Evolutionary conservation across 2,797 vertebrate genomes (phyloP).

Genomic region (Macropus fuliginosus): DNA sequence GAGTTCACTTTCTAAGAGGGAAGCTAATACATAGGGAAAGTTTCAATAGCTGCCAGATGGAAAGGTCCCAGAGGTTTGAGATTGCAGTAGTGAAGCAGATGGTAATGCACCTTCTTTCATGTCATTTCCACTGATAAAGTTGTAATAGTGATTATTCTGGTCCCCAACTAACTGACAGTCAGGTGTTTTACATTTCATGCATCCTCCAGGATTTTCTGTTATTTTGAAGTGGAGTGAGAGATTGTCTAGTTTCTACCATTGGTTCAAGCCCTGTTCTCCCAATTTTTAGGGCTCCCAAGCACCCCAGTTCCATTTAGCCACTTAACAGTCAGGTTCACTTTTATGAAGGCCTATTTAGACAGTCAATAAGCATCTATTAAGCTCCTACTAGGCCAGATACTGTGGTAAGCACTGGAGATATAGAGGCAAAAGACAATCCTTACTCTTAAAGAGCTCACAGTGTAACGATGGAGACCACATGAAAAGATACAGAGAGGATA

Average conservation of each 20-base stretch:
- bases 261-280: not conserved
- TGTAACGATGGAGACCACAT: not conserved
- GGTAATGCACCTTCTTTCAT: not conserved
- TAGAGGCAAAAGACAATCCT: not conserved
- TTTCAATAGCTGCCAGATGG: not conserved
- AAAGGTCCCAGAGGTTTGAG: not conserved
- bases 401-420: not conserved
- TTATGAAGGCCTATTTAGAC: not conserved
- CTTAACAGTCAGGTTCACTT: not conserved
- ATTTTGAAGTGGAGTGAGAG: not conserved
- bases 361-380: not conserved
- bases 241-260: not conserved
- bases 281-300: not conserved
- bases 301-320: not conserved
- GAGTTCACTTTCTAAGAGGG: not conserved
- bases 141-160: not conserved
- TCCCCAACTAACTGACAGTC: not conserved
- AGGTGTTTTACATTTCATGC: not conserved
- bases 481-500: not conserved
- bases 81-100: not conserved
- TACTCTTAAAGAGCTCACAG: not conserved
- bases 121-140: not conserved
- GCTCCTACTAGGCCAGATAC: not conserved
- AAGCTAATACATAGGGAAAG: not conserved
- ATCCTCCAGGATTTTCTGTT: not conserved